Evolutionary conservation across 2,888 invertebrate species (phyloP).

Genomic region (Ormyrus labotus): DNA sequence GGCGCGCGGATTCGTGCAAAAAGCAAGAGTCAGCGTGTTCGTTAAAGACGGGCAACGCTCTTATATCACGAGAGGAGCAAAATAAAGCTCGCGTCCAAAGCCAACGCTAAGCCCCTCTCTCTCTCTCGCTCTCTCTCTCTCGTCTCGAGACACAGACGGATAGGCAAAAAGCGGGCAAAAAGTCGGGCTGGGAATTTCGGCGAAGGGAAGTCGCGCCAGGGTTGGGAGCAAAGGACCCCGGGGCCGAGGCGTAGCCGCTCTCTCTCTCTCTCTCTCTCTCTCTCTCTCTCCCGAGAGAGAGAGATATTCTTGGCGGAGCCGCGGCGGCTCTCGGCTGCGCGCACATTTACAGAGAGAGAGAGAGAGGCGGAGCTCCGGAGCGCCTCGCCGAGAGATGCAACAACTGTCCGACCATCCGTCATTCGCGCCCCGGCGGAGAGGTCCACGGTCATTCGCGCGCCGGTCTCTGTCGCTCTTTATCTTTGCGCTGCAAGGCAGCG

Average conservation of each 20-base stretch:
- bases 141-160: constrained; percentile 27
- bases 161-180: constrained; percentile 32
- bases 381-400: constrained; percentile 70
- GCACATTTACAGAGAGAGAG: not conserved
- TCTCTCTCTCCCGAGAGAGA: not conserved
- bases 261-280: too few relatives aligned
- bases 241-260: not conserved
- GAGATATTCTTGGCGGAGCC: constrained; percentile 52
- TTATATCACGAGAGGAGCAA: not conserved
- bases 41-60: not conserved
- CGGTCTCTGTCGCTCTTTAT: not conserved
- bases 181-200: constrained; percentile 41
- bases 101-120: not conserved
- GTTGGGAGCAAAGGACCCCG: constrained; percentile 42
- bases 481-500: not conserved
- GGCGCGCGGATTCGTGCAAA: not conserved
- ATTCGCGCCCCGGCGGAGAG: constrained; percentile 61
- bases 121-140: too few relatives aligned
- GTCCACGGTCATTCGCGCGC: constrained; percentile 56
- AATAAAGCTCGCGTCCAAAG: not conserved
- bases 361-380: constrained; percentile 50
- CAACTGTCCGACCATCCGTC: constrained; percentile 73
- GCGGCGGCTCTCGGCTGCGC: too few relatives aligned
- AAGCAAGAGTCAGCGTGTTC: constrained; percentile 21
- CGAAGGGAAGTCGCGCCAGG: constrained; percentile 51